Evolutionary conservation across 2,888 invertebrate species (phyloP).

Genomic region (Euphydryas editha): DNA sequence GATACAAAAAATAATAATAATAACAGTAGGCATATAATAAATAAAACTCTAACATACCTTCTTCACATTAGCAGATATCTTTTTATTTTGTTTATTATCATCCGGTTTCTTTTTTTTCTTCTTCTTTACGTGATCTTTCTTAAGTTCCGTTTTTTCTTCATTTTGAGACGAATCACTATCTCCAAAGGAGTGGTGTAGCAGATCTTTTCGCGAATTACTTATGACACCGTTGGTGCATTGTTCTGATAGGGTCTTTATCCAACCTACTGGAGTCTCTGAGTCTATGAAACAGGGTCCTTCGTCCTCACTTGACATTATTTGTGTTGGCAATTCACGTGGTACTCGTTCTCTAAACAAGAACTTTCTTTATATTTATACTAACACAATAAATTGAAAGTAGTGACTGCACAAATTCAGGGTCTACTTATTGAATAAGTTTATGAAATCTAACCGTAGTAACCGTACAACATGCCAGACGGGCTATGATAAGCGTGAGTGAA

Average conservation of each 20-base stretch:
- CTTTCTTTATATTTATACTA: not conserved
- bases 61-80: slow-evolving; percentile 64
- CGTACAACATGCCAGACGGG: too few species aligned
- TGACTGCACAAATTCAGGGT: too few species aligned
- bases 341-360: slow-evolving; percentile 75
- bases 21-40: not conserved
- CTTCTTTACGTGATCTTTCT: slow-evolving; percentile 48
- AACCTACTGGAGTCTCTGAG: slow-evolving; percentile 70
- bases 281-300: slow-evolving; percentile 78
- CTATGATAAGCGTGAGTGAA: too few species aligned
- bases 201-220: slow-evolving; percentile 74
- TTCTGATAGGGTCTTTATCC: slow-evolving; percentile 75
- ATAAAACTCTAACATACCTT: slow-evolving; percentile 53
- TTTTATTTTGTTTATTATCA: slow-evolving; percentile 42
- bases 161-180: slow-evolving; percentile 66
- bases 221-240: slow-evolving; percentile 69
- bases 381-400: too few species aligned
- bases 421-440: too few species aligned
- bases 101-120: slow-evolving; percentile 62
- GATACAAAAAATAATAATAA: not conserved
- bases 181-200: slow-evolving; percentile 75
- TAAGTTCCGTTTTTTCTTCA: slow-evolving; percentile 50
- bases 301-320: slow-evolving; percentile 75
- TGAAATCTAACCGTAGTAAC: too few species aligned
- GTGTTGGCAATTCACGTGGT: slow-evolving; percentile 81